Base-by-base conservation (phyloP, 2,888 invertebrate species). In the Callyntrura sp. region DNA sequence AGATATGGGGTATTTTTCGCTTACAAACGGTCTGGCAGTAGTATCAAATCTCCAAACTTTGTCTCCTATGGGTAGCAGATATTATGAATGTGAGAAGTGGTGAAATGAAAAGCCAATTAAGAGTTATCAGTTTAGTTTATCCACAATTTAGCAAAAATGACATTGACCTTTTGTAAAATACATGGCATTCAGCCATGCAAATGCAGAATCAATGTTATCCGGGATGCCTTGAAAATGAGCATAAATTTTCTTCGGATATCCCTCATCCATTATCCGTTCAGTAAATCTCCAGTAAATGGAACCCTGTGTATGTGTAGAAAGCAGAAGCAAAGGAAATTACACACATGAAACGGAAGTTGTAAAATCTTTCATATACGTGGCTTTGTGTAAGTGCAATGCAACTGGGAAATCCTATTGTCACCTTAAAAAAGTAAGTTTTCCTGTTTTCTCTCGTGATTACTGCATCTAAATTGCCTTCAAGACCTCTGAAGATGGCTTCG, bases 381-480 rank as follows among this genome's bases (percentile, higher is more conserved):
- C n/a, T n/a, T n/a, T n/a, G n/a, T n/a, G n/a, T n/a, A n/a, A n/a
- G n/a, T n/a, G n/a, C n/a, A n/a, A n/a, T n/a, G n/a, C n/a, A n/a
- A n/a, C n/a, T n/a, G n/a, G n/a, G n/a, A n/a, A n/a, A n/a, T n/a
- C n/a, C n/a, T n/a, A n/a, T n/a, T n/a, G n/a, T 65, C 55, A 92
- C 92, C 73, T 93, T 93, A 55, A 93, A 92, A 73, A 92, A 90
- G 45, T 92, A 93, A 5, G 92, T 91, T 62, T 91, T 88, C 20
- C 92, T 92, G 85, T 91, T 93, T 5, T 62, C 48, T n/a, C 91
- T 62, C 2, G 92, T 92, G 0, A 92, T 78, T 12, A 84, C 92
- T 9, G 93, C 92, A 78, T 93, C 93, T 8, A 93, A 20, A 48
- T 88, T 78, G 0, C 82, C 68, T 45, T 90, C 88, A 23, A 93